Evolutionary conservation across 1,140 invertebrate genomes (phyloP), one percentile per base, ranked within the genome.

Genomic region (Papilio helenus): DNA sequence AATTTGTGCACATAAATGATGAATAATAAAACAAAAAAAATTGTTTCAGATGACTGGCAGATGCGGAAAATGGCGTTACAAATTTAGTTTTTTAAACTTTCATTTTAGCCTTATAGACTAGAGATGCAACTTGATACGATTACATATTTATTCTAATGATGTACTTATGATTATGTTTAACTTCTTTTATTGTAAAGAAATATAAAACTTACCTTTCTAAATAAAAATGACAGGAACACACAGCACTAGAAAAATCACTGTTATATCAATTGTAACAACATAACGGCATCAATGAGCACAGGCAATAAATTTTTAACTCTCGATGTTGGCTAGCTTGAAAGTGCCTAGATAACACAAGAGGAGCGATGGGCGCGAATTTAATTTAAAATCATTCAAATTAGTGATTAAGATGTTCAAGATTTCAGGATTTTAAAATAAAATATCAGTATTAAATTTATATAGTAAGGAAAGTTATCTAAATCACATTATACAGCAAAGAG

Each of bases 61-160:
- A 85, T 88, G 86, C 87, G 89, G 88, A 92, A 93, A 94, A 94
- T 94, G 92, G 92, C 92, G 92, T 90, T 91, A 85, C 74, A 83
- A 86, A 84, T 88, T 88, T 84, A 80, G 44, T 73, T 84, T 83
- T 78, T 26, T 65, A 42, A 42, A 26, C 49, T n/a, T 23, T 0
- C 9, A 61, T 61, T 61, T 26, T 26, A 61, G 2, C 10, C 1
- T 14, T 61, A 26, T 14, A 61, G 10, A 61, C 23, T 20, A 26
- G 23, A 23, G 3, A 1, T 61, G 58, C 58, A 61, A 61, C 23
- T 23, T 26, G 10, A 26, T 61, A 12, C 12, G 20, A 26, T 61
- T 26, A 61, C 20, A 61, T 14, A 23, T 14, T 72, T n/a, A 44
- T 16, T 46, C 39, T 16, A 46, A 20, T 1, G 39, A 46, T 72